These are phyloP conservation scores for Periphyllus acericola DNA, from an alignment of 2,888 invertebrate genomes.

Conservation along the genomic window DNA sequence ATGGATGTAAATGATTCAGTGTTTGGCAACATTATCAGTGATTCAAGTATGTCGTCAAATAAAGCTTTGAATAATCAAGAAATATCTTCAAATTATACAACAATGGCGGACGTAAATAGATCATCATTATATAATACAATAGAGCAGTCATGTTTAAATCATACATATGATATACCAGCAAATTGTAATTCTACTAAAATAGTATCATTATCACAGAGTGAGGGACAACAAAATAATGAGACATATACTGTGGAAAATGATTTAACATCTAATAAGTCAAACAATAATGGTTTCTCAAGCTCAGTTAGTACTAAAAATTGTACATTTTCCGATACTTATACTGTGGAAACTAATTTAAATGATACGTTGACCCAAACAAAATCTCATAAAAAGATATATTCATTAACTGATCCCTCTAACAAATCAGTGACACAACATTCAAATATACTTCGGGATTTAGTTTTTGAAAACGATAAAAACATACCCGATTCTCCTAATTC, in stretches of 20 bases:
- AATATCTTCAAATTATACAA: background rate
- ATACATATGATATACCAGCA: constrained; percentile 22
- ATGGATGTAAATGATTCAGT: background rate
- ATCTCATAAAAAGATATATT: background rate
- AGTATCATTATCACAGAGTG: background rate
- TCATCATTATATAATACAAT: background rate
- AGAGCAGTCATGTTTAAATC: constrained; percentile 10
- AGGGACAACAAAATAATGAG: constrained; percentile 9
- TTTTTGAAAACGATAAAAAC: constrained; percentile 6
- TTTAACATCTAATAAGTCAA: background rate
- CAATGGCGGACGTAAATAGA: background rate
- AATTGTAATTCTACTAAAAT: constrained; percentile 7
- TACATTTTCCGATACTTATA: constrained; percentile 28
- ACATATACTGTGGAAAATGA: constrained; percentile 35
- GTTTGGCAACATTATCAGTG: constrained; percentile 17
- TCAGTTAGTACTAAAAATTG: background rate
- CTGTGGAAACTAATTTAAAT: constrained; percentile 10
- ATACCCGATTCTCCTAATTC: background rate
- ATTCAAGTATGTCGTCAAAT: background rate
- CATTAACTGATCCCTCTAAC: background rate
- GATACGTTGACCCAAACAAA: background rate
- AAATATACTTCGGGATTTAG: background rate
- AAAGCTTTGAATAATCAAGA: background rate
- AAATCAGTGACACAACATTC: constrained; percentile 10
- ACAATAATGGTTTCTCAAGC: background rate